Conservation (phyloP, 2,797 vertebrate species). For the Sebastes vulpes region DNA sequence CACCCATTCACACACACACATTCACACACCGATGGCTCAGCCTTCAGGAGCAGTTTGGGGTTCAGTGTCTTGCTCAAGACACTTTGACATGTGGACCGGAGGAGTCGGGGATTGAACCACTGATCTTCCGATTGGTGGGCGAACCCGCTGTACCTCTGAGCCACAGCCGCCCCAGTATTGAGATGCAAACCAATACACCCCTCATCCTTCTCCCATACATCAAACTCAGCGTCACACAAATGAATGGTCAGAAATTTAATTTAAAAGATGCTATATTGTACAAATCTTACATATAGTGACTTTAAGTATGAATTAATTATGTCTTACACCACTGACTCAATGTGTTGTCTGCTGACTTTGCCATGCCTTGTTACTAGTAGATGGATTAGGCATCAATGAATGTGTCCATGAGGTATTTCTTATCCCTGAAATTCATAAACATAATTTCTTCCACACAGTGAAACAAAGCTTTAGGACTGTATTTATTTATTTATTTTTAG, state of each 20-base stretch:
- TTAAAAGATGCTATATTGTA: neutral
- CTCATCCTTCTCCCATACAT: no score
- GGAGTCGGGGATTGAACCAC: neutral
- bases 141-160: no score
- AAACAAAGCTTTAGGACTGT: neutral
- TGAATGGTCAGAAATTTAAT: neutral
- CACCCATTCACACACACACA: no score
- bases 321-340: neutral
- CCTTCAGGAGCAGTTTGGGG: neutral
- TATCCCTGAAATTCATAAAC: neutral
- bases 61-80: neutral
- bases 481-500: neutral
- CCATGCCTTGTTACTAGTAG: neutral
- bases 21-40: no score
- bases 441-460: neutral
- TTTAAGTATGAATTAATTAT: neutral
- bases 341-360: neutral
- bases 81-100: neutral
- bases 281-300: neutral
- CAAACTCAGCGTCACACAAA: no score
- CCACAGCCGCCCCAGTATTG: no score
- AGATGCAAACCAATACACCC: no score
- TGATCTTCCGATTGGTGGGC: no score
- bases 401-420: neutral
- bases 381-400: neutral